Percentiles rank a stretch among this genome's conserved stretches.
These are phyloP conservation scores for Drosophila bifasciata DNA, from an alignment of 1,140 invertebrate species.

Conservation along the genomic window DNA sequence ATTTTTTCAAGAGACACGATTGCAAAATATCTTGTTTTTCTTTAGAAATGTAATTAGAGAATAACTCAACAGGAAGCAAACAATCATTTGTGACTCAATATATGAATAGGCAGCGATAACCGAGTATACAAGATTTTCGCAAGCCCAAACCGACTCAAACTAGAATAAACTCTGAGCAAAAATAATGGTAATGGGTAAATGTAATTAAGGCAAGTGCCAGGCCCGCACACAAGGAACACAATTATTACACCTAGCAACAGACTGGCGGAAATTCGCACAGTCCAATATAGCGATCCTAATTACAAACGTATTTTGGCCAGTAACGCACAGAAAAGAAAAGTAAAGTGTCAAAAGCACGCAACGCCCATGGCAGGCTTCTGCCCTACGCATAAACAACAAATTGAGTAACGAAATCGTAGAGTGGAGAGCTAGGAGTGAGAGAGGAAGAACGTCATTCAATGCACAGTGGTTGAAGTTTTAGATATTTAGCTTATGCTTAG, in stretches of 20 bases:
- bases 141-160: slow-evolving; percentile 51
- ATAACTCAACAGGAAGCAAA: slow-evolving; percentile 25
- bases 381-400: slow-evolving; percentile 46
- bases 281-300: slow-evolving; percentile 28
- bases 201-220: slow-evolving; percentile 27
- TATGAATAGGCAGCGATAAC: slow-evolving; percentile 22
- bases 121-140: slow-evolving; percentile 1
- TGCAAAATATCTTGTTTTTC: slow-evolving; percentile 41
- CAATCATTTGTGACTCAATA: slow-evolving; percentile 20
- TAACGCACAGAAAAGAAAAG: slow-evolving; percentile 25
- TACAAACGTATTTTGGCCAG: slow-evolving; percentile 16
- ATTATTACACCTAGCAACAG: slow-evolving; percentile 34
- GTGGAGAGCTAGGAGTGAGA: not conserved
- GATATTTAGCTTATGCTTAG: too few species aligned
- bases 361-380: slow-evolving; percentile 23
- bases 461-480: not conserved
- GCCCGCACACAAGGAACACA: not conserved
- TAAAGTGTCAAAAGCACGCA: slow-evolving; percentile 53
- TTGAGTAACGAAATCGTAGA: slow-evolving; percentile 1
- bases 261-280: slow-evolving; percentile 14
- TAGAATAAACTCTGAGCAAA: slow-evolving; percentile 42
- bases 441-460: slow-evolving; percentile 1
- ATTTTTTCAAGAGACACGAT: slow-evolving; percentile 18
- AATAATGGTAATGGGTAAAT: slow-evolving; percentile 29
- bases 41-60: slow-evolving; percentile 47